Percentiles rank a stretch among this genome's conserved stretches.
Conservation (phyloP, 1,140 invertebrate genomes). For the Hyles vespertilio region DNA sequence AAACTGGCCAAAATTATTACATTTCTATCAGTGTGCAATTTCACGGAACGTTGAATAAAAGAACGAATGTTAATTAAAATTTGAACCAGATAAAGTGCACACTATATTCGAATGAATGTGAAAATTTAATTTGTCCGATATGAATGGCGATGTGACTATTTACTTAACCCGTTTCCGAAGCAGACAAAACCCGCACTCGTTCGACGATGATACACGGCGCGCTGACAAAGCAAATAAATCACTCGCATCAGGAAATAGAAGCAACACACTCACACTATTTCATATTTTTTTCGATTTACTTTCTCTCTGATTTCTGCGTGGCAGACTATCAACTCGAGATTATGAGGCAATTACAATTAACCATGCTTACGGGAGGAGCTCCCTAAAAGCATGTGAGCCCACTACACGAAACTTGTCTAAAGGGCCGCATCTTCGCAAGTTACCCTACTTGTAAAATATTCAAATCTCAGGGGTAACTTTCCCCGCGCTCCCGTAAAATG, state of each 20-base stretch:
- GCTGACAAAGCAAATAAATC: conserved; percentile 45
- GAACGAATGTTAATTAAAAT: conserved; percentile 54
- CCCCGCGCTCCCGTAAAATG: conserved; percentile 54
- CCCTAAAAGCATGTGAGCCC: conserved; percentile 27
- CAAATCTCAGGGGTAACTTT: conserved; percentile 61
- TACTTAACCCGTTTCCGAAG: conserved; percentile 57
- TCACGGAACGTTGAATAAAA: no score
- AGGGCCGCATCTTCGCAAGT: conserved; percentile 44
- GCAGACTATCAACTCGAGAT: neutral
- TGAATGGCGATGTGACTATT: conserved; percentile 49
- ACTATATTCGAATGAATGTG: conserved; percentile 38
- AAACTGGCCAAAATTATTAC: no score
- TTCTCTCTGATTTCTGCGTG: no score
- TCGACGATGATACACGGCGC: conserved; percentile 31
- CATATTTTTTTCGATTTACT: conserved; percentile 2
- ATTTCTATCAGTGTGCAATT: no score
- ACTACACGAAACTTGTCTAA: conserved; percentile 41
- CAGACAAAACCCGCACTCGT: conserved; percentile 35
- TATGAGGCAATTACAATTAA: conserved; percentile 25
- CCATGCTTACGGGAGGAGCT: neutral
- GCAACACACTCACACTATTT: conserved; percentile 13
- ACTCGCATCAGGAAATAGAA: conserved; percentile 34
- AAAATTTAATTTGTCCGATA: conserved; percentile 45
- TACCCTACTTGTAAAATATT: conserved; percentile 62
- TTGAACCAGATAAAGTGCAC: conserved; percentile 49